Evolutionary conservation across 2,888 invertebrate genomes (phyloP).

Genomic region (Epinotia demarniana): DNA sequence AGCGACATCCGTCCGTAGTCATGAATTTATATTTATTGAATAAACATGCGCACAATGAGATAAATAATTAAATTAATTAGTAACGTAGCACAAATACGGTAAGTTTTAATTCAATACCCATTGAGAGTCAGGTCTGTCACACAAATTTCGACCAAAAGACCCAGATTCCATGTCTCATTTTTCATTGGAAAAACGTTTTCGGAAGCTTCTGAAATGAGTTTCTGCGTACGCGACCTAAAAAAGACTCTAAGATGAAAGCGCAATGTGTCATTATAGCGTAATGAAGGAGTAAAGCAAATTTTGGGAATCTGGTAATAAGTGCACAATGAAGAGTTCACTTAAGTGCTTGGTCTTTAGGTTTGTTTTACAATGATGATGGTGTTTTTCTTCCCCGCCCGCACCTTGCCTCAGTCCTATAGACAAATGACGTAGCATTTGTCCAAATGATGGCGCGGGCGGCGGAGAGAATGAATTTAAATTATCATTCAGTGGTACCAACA

Average conservation of each 20-base stretch:
- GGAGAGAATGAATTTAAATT: conserved; percentile 86
- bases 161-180: conserved; percentile 72
- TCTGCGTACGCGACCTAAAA: conserved; percentile 60
- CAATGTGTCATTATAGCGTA: conserved; percentile 57
- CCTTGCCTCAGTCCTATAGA: conserved; percentile 75
- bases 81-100: conserved; percentile 77
- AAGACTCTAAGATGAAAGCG: conserved; percentile 57
- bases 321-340: conserved; percentile 59
- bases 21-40: conserved; percentile 71
- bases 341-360: conserved; percentile 57
- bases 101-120: conserved; percentile 82
- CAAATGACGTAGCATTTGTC: conserved; percentile 85
- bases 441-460: conserved; percentile 86
- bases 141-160: conserved; percentile 71
- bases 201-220: conserved; percentile 78
- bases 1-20: conserved; percentile 49
- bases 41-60: conserved; percentile 74
- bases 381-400: conserved; percentile 62
- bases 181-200: conserved; percentile 74
- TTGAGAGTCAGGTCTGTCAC: conserved; percentile 64
- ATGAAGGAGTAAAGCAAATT: conserved; percentile 67
- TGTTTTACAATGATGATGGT: conserved; percentile 54
- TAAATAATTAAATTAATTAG: conserved; percentile 82
- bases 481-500: conserved; percentile 84
- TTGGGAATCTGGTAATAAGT: conserved; percentile 71